Base-by-base conservation (phyloP, 2,888 invertebrate species). In the Diarsia mendica region DNA sequence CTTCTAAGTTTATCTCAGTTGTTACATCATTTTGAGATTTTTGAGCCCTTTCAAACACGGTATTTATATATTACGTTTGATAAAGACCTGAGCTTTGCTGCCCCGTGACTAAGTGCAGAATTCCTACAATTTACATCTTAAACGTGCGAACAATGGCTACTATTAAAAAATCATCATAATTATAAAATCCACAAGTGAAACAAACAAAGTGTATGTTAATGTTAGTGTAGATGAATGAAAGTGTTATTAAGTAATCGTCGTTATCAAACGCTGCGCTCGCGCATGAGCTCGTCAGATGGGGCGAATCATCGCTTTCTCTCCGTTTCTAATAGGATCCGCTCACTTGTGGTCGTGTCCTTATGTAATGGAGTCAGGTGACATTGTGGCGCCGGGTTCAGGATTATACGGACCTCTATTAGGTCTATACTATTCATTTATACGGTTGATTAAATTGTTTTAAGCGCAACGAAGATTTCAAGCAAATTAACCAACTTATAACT, bases 241-340 rank as follows among this genome's bases (percentile, higher is more conserved):
- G 77, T 79, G 53, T 74, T 87, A 76, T 82, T 67, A 78, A 79
- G 80, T 84, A 77, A 82, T 76, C 65, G 67, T 53, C 72, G 75
- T 77, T 77, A 83, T 81, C 72, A 81, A 67, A 20, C 70, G 72
- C 81, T 55, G 6, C 51, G 75, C 68, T 58, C 1, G 71, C 79
- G 67, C 83, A 82, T 77, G 87, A 73, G 79, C 76, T 79, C 84
- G 60, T 75, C 85, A 77, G 80, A 83, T 82, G 87, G 76, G 75
- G 75, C 78, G 78, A 70, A 80, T 72, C 86, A 82, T 84, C 80
- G 69, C 76, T 86, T 89, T 89, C 90, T 87, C 79, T 74, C 77
- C 55, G 75, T 82, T 78, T 85, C 87, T 85, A 85, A 79, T 78
- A 78, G 74, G 75, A 82, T 75, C 68, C 66, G 72, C 44, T 80